These are phyloP conservation scores for Notodonta dromedarius DNA, from an alignment of 2,888 invertebrate species.

Conservation along the genomic window DNA sequence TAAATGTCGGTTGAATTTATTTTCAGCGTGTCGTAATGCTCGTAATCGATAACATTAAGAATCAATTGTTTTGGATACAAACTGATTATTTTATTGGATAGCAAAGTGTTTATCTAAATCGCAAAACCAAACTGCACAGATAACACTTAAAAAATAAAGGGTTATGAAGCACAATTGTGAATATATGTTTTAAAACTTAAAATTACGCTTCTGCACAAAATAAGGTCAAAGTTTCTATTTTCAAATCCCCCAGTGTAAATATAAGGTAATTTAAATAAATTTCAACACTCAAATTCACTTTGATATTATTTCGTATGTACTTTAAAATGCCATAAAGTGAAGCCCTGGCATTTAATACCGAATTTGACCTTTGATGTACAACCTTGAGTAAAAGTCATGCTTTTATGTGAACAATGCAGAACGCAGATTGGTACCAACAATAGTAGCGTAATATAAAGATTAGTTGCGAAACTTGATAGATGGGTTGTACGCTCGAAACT, in stretches of 20 bases:
- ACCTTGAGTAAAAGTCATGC: conserved; percentile 45
- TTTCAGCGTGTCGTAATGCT: conserved; percentile 19
- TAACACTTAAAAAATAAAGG: too few species aligned
- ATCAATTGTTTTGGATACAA: conserved; percentile 16
- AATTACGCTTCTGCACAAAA: background rate
- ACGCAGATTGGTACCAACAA: conserved; percentile 39
- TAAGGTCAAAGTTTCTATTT: background rate
- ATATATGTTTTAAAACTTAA: background rate
- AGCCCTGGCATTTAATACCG: conserved; percentile 33
- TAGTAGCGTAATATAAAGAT: conserved; percentile 39
- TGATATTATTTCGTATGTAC: conserved; percentile 7
- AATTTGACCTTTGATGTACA: conserved; percentile 35
- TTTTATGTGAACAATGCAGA: conserved; percentile 40
- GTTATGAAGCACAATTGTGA: too few species aligned
- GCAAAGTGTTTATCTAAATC: too few species aligned
- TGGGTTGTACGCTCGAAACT: conserved; percentile 34
- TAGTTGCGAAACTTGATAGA: conserved; percentile 46
- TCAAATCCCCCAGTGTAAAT: background rate
- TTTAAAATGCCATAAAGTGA: conserved; percentile 40
- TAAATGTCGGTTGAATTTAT: conserved; percentile 26
- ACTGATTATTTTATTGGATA: background rate
- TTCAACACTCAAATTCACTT: conserved; percentile 2
- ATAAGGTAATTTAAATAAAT: conserved; percentile 1
- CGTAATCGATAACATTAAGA: conserved; percentile 15
- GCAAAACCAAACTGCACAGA: too few species aligned